Conservation (phyloP, 2,797 vertebrate species). For the Parotocinclus haroldoi region DNA sequence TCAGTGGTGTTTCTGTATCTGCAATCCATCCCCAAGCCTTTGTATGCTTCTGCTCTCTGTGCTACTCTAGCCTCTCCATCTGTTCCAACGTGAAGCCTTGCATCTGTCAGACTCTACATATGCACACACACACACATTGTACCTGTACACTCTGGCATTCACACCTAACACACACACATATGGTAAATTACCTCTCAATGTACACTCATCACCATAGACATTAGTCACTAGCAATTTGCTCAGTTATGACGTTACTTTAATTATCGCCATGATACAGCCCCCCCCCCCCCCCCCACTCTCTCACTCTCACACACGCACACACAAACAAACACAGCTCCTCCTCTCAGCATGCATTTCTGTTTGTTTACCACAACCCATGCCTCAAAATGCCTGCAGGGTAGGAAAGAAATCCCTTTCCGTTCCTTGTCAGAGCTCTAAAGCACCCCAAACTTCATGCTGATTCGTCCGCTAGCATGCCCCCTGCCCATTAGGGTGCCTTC, state of each 20-base stretch:
- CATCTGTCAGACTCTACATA: slow-evolving; percentile 15
- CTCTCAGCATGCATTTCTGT: slow-evolving; percentile 41
- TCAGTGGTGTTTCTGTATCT: slow-evolving; percentile 3
- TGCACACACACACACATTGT: slow-evolving; percentile 16
- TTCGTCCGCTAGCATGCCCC: slow-evolving; percentile 21
- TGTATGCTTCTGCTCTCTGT: slow-evolving; percentile 18
- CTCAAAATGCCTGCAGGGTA: slow-evolving; percentile 26
- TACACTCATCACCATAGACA: too few species aligned
- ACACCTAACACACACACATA: too few species aligned
- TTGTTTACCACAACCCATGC: slow-evolving; percentile 44
- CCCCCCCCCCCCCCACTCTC: neutral
- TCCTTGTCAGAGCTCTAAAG: slow-evolving; percentile 27
- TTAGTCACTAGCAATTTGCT: slow-evolving; percentile 29
- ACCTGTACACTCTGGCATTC: too few species aligned
- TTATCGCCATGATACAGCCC: neutral
- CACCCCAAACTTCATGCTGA: neutral
- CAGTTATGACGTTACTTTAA: slow-evolving; percentile 12
- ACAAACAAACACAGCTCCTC: neutral
- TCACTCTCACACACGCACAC: neutral
- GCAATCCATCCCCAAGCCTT: slow-evolving; percentile 27
- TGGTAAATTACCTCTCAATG: too few species aligned
- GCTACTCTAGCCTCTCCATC: slow-evolving; percentile 34
- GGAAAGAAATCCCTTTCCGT: slow-evolving; percentile 32
- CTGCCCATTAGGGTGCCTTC: slow-evolving; percentile 13
- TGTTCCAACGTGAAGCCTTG: slow-evolving; percentile 32